These are phyloP conservation scores for Lasioglossum baleicum DNA, from an alignment of 1,140 invertebrate species.

Conservation along the genomic window DNA sequence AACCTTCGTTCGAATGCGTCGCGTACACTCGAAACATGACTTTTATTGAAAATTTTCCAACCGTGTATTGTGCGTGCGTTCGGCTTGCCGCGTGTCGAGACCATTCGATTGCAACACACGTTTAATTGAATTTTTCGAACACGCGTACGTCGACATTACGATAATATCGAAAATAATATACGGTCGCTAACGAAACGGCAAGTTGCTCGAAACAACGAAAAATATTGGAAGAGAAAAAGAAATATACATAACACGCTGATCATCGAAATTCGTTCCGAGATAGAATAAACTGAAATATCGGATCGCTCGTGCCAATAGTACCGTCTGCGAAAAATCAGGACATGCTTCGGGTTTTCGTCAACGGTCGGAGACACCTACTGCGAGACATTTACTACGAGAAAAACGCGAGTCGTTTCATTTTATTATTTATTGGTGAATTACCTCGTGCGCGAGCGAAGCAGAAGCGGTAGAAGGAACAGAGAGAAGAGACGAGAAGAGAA, in stretches of 20 bases:
- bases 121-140: too few relatives aligned
- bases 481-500: neutral
- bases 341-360: constrained; percentile 13
- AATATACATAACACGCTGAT: too few relatives aligned
- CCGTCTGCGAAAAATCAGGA: constrained; percentile 23
- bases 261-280: neutral
- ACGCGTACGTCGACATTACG: neutral
- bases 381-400: neutral
- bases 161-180: neutral
- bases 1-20: too few relatives aligned
- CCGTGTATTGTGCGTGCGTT: too few relatives aligned
- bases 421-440: constrained; percentile 12
- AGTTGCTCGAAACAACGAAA: neutral
- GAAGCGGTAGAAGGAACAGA: constrained; percentile 13
- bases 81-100: too few relatives aligned
- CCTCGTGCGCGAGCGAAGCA: constrained; percentile 31
- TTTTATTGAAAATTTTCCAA: neutral
- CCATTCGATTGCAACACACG: too few relatives aligned
- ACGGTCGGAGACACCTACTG: neutral
- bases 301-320: neutral
- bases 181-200: neutral
- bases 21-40: neutral
- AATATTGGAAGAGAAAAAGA: neutral
- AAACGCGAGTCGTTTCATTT: neutral
- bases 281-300: constrained; percentile 3